Base-by-base conservation (phyloP, 2,797 vertebrate species). In the Clamator glandarius region DNA sequence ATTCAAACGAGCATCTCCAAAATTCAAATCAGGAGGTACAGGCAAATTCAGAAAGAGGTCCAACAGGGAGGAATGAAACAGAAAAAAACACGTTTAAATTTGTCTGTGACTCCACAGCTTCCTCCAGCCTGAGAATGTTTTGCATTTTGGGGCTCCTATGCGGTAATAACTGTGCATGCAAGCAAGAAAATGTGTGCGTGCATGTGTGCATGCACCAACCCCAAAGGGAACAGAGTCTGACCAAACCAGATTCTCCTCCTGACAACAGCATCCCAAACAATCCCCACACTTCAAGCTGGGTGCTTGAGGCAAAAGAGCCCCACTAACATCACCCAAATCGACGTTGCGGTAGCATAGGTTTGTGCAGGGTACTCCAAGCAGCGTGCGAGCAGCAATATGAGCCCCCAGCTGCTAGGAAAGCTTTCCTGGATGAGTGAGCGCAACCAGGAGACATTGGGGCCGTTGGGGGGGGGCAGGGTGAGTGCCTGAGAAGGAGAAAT, bases 281-380 rank as follows among this genome's bases (percentile, higher is more conserved):
- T 17, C 9, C n/a, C 46, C 39, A 5, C 0, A 0, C 24, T 35
- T 11, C 0, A 3, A 25, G 21, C 1, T 7, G n/a, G n/a, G 31
- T 21, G 28, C 26, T 18, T 0, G 1, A 33, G 16, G 41, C 33
- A 41, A 3, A 5, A 35, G 12, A 11, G 29, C 8, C 62, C 76
- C 44, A 8, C 0, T 2, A n/a, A 10, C 46, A 36, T 26, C 57
- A 6, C 48, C 59, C 39, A 11, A 6, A 15, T 51, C 19, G 2
- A 6, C 0, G 1, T 6, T 5, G 50, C 0, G 13, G 75, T 8
- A 6, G 19, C 0, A 2, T 0, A 26, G 35, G 36, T 2, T 12
- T 7, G 4, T 15, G 24, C 6, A 2, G 64, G 29, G 36, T 1
- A 6, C 31, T 46, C 15, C 0, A 0, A 9, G 8, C 7, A 55